Conservation (phyloP, 1,140 invertebrate genomes). For the Sminthurinus signatus region DNA sequence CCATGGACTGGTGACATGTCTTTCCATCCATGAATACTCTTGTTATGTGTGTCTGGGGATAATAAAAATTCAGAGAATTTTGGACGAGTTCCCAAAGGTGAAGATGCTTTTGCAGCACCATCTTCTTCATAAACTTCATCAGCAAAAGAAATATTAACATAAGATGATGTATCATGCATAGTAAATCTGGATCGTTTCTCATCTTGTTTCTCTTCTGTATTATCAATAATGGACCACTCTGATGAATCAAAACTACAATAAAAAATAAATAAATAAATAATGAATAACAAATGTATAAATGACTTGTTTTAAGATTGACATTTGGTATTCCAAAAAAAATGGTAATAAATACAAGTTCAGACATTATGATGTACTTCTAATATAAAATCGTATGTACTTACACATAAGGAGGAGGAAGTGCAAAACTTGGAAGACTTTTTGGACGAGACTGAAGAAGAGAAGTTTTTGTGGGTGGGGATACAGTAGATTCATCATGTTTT, state of each 20-base stretch:
- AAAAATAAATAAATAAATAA: background rate
- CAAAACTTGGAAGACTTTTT: slow-evolving; percentile 9
- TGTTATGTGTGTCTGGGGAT: background rate
- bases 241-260: background rate
- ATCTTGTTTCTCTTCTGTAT: background rate
- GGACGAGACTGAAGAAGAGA: background rate
- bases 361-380: no score
- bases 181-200: background rate
- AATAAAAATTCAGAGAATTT: background rate
- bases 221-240: slow-evolving; percentile 21
- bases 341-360: no score
- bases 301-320: no score
- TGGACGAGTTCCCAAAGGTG: background rate
- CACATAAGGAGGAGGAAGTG: background rate
- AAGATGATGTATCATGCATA: slow-evolving; percentile 1
- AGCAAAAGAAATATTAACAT: slow-evolving; percentile 21
- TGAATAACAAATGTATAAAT: no score
- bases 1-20: slow-evolving; percentile 4
- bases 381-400: no score
- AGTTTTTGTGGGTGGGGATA: background rate
- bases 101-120: background rate
- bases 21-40: background rate
- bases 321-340: no score
- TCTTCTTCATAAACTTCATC: background rate
- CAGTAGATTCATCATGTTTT: no score